Evolutionary conservation across 2,113 vertebrate genomes (phyloP).

Genomic region (Calonectris borealis): DNA sequence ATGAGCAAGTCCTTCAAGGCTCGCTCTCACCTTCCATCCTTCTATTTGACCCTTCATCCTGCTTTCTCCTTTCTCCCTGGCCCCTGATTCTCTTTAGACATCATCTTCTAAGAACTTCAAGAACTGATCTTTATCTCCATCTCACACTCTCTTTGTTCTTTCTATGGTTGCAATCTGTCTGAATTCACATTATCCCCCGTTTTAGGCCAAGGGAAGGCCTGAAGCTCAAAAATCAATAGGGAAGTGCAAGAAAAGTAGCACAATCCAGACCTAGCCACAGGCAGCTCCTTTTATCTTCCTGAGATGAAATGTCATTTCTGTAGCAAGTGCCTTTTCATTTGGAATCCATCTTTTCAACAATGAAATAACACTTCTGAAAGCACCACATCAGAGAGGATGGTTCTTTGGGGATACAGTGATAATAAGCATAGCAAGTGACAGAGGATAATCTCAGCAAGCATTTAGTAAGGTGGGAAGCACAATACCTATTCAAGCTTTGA

Average conservation of each 20-base stretch:
- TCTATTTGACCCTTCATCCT: neutral
- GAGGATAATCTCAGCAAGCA: slow-evolving; percentile 56
- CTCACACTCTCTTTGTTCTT: neutral
- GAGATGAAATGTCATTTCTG: slow-evolving; percentile 61
- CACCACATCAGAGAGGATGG: slow-evolving; percentile 1
- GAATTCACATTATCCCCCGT: slow-evolving; percentile 23
- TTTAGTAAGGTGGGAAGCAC: slow-evolving; percentile 59
- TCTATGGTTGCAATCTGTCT: neutral
- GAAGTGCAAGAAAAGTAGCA: slow-evolving; percentile 56
- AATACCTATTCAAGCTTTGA: slow-evolving; percentile 40
- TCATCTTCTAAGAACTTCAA: neutral
- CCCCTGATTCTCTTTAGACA: neutral
- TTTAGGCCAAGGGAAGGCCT: slow-evolving; percentile 11
- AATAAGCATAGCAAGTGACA: slow-evolving; percentile 45
- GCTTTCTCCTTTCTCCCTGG: neutral
- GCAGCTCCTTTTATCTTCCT: slow-evolving; percentile 60
- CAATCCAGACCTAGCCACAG: slow-evolving; percentile 51
- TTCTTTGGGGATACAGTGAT: slow-evolving; percentile 22
- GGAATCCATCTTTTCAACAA: slow-evolving; percentile 50
- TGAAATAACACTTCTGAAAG: slow-evolving; percentile 58
- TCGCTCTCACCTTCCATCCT: neutral
- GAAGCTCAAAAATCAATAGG: slow-evolving; percentile 61
- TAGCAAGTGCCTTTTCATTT: slow-evolving; percentile 49
- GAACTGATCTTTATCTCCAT: neutral
- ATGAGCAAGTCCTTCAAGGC: neutral